phyloP scores from a whole-genome alignment of 2,113 vertebrate species.

The Nipponia nippon region DNA sequence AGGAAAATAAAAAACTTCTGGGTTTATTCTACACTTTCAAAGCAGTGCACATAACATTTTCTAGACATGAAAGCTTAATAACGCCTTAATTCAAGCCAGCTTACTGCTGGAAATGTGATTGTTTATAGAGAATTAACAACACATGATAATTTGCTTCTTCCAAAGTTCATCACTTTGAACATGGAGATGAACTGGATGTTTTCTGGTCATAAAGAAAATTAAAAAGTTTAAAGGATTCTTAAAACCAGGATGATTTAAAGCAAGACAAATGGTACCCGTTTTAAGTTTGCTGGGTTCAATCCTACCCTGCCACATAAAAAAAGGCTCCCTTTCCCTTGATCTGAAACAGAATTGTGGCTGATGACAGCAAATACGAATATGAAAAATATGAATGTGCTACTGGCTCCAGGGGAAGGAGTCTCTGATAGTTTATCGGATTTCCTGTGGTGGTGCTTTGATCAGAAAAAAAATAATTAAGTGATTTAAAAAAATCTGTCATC shows the following conservation, averaged over 20 bases:
- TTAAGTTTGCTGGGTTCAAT: background rate
- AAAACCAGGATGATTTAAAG: background rate
- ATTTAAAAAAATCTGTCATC: background rate
- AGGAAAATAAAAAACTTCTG: background rate
- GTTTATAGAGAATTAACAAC: conserved; percentile 46
- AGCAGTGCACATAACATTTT: conserved; percentile 4
- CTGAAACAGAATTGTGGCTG: conserved; percentile 13
- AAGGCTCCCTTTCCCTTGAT: background rate
- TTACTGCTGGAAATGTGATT: conserved; percentile 47
- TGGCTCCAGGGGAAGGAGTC: background rate
- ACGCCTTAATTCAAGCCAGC: conserved; percentile 36
- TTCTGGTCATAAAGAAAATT: background rate
- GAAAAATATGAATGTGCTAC: conserved; percentile 20
- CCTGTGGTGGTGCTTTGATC: conserved; percentile 22
- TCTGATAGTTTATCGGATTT: conserved; percentile 12
- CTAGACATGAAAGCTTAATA: conserved; percentile 40
- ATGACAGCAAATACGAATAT: conserved; percentile 12
- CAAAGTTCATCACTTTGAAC: conserved; percentile 42
- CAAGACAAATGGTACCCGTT: conserved; percentile 1
- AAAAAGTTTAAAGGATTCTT: conserved; percentile 17
- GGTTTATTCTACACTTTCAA: conserved; percentile 12
- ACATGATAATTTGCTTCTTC: conserved; percentile 45
- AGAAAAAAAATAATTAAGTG: background rate
- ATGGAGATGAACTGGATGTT: background rate
- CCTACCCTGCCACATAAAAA: background rate